phyloP scores from a whole-genome alignment of 1,140 invertebrate species.

The Bombus vancouverensis region DNA sequence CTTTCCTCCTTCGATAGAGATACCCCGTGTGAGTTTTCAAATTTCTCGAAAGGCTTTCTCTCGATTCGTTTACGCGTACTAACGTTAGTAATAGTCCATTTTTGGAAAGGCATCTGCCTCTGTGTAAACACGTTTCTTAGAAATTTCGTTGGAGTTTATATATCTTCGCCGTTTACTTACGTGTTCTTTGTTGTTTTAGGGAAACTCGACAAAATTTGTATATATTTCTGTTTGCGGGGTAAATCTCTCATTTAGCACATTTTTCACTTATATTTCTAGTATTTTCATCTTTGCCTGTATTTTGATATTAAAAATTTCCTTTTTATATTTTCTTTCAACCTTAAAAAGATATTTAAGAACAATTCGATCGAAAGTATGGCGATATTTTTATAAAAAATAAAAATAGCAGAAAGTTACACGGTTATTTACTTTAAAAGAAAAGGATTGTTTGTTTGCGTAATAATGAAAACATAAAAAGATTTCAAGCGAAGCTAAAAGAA shows the following conservation, averaged over 20 bases:
- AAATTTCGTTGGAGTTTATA: too few species aligned
- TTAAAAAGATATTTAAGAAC: too few species aligned
- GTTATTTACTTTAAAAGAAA: background rate
- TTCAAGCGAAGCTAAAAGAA: background rate
- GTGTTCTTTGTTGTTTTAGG: too few species aligned
- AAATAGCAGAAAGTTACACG: background rate
- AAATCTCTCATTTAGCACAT: background rate
- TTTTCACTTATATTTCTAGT: background rate
- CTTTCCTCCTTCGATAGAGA: background rate
- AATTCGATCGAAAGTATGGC: too few species aligned
- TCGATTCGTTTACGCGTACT: too few species aligned
- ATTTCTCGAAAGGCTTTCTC: constrained; percentile 48
- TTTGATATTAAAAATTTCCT: too few species aligned
- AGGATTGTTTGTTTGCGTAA: background rate
- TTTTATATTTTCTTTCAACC: too few species aligned
- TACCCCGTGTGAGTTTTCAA: constrained; percentile 14
- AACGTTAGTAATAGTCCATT: constrained; percentile 16
- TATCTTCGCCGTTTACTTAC: too few species aligned
- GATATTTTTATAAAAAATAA: background rate
- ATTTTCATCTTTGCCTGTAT: too few species aligned
- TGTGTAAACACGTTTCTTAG: too few species aligned
- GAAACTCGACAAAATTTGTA: too few species aligned
- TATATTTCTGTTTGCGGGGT: too few species aligned
- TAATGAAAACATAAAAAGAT: background rate
- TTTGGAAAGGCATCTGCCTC: background rate